phyloP scores from a whole-genome alignment of 1,140 invertebrate species.

The Diachasmimorpha longicaudata region DNA sequence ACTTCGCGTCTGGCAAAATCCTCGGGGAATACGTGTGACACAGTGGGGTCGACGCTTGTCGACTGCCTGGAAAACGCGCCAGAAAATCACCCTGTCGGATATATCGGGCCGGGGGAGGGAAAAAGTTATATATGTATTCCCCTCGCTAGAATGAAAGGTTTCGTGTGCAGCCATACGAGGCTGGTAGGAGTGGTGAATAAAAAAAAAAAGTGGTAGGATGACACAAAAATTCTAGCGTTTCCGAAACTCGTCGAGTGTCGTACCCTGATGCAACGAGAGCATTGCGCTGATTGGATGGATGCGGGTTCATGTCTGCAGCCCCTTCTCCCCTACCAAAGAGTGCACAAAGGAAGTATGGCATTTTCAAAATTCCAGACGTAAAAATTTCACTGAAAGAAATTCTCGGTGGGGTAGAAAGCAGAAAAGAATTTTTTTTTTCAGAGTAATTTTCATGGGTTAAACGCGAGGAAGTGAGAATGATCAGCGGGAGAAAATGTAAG shows the following conservation, averaged over 20 bases:
- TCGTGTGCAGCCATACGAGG: neutral
- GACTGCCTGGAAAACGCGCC: neutral
- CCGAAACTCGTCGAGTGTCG: neutral
- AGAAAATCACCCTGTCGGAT: neutral
- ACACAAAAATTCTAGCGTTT: neutral
- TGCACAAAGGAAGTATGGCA: neutral
- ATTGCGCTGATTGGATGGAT: constrained; percentile 48
- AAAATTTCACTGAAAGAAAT: too few relatives aligned
- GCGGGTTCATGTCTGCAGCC: constrained; percentile 46
- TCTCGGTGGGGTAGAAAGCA: too few relatives aligned
- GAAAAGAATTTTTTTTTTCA: neutral
- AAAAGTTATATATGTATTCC: neutral
- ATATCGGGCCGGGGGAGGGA: neutral
- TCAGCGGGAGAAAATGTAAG: neutral
- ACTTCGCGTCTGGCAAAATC: neutral
- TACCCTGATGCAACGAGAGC: neutral
- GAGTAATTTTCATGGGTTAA: neutral
- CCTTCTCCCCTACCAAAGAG: neutral
- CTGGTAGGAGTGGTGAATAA: neutral
- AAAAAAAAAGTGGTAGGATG: neutral
- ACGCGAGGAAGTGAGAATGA: neutral
- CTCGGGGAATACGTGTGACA: constrained; percentile 9
- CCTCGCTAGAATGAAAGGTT: neutral
- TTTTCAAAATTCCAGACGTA: neutral
- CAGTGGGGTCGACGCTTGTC: neutral